phyloP scores from a whole-genome alignment of 2,888 invertebrate genomes.

The Siphonodentalium dalli region DNA sequence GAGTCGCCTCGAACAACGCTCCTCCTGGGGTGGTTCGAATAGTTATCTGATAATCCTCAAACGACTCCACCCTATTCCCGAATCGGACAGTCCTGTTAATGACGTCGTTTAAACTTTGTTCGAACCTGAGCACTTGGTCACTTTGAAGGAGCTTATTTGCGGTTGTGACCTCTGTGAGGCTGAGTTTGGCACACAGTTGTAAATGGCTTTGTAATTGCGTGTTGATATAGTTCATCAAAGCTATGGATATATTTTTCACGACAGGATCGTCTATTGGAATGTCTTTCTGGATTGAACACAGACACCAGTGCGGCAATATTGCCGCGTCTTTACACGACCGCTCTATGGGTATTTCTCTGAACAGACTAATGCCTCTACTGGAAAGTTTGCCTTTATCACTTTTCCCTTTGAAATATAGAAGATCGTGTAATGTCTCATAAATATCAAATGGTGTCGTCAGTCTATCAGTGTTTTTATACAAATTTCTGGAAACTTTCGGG shows the following conservation, averaged over 20 bases:
- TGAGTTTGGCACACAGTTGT: slow-evolving; percentile 1
- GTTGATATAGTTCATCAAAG: slow-evolving; percentile 75
- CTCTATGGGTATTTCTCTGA: slow-evolving; percentile 74
- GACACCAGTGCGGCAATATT: slow-evolving; percentile 87
- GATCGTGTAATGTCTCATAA: slow-evolving; percentile 78
- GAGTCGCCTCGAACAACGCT: slow-evolving; percentile 20
- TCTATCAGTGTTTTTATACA: slow-evolving; percentile 72
- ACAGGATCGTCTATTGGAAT: slow-evolving; percentile 69
- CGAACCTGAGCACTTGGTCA: slow-evolving; percentile 17
- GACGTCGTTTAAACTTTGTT: slow-evolving; percentile 22
- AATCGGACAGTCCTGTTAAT: slow-evolving; percentile 15
- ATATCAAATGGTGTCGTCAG: slow-evolving; percentile 85
- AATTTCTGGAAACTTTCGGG: slow-evolving; percentile 72
- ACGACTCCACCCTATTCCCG: slow-evolving; percentile 12
- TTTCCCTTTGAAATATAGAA: slow-evolving; percentile 60
- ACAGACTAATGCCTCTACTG: slow-evolving; percentile 71
- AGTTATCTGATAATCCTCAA: slow-evolving; percentile 17
- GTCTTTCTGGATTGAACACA: slow-evolving; percentile 77
- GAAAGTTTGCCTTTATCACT: slow-evolving; percentile 5
- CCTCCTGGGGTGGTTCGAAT: slow-evolving; percentile 14
- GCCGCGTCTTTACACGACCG: slow-evolving; percentile 80
- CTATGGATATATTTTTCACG: slow-evolving; percentile 71
- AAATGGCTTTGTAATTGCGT: slow-evolving; percentile 2
- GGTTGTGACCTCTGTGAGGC: slow-evolving; percentile 1
- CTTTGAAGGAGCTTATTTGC: slow-evolving; percentile 11